A percentile compares a stretch with the other conserved stretches of the same genome.
Evolutionary conservation across 2,113 vertebrate species (phyloP).

Genomic region (Tachycineta bicolor): DNA sequence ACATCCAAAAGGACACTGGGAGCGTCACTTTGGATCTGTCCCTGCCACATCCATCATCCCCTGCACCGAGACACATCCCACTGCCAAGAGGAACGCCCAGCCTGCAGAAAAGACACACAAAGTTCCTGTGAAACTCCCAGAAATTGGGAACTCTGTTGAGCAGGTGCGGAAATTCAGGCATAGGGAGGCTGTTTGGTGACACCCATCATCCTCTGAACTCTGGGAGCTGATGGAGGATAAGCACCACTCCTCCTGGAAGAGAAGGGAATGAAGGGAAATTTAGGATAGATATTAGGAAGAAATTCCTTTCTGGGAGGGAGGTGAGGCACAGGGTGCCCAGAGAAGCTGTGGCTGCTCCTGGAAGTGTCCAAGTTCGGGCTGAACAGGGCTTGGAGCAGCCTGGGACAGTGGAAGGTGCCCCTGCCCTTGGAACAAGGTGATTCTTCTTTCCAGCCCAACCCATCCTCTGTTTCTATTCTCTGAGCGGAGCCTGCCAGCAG

Average conservation of each 20-base stretch:
- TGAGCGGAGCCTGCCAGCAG: neutral
- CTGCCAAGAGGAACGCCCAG: neutral
- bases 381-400: neutral
- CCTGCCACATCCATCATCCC: neutral
- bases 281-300: neutral
- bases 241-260: too few relatives aligned
- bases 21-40: neutral
- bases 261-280: neutral
- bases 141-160: neutral
- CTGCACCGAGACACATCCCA: neutral
- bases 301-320: neutral
- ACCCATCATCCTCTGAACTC: fast-evolving
- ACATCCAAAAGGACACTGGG: neutral
- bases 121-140: neutral
- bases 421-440: neutral
- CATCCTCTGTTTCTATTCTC: neutral
- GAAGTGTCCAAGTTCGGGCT: neutral
- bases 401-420: neutral
- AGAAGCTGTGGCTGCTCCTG: neutral
- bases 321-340: neutral
- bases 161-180: neutral
- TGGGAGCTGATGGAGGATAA: neutral
- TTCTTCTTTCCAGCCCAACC: neutral
- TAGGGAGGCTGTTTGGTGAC: neutral
- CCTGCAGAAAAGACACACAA: neutral